Conservation (phyloP, 2,113 vertebrate genomes). For the Caretta caretta region DNA sequence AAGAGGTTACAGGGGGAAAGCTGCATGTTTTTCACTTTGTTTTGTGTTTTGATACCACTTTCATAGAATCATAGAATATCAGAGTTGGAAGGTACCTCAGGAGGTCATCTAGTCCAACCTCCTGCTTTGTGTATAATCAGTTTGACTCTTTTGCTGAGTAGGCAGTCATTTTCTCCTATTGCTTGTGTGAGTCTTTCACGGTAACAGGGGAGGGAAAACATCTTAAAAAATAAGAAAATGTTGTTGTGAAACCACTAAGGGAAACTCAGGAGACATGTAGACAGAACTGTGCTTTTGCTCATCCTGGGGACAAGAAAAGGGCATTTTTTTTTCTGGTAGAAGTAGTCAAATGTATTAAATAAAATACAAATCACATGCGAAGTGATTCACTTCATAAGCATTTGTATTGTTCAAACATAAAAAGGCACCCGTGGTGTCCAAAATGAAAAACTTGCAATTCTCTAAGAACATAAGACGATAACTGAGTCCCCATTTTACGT, state of each 20-base stretch:
- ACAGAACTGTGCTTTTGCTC: neutral
- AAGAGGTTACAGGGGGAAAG: neutral
- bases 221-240: neutral
- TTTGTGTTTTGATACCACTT: conserved; percentile 8
- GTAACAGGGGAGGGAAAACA: neutral
- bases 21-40: neutral
- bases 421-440: neutral
- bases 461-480: neutral
- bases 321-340: neutral
- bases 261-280: neutral
- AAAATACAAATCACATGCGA: neutral
- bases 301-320: neutral
- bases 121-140: neutral
- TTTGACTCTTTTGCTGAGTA: neutral
- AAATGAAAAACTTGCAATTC: neutral
- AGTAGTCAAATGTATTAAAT: neutral
- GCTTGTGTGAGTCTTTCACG: neutral
- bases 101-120: too few relatives aligned
- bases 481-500: neutral
- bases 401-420: neutral
- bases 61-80: too few relatives aligned
- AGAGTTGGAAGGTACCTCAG: too few relatives aligned
- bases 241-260: neutral
- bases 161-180: neutral
- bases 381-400: neutral